Conservation (phyloP, 2,113 vertebrate species). For the Lampris incognitus region DNA sequence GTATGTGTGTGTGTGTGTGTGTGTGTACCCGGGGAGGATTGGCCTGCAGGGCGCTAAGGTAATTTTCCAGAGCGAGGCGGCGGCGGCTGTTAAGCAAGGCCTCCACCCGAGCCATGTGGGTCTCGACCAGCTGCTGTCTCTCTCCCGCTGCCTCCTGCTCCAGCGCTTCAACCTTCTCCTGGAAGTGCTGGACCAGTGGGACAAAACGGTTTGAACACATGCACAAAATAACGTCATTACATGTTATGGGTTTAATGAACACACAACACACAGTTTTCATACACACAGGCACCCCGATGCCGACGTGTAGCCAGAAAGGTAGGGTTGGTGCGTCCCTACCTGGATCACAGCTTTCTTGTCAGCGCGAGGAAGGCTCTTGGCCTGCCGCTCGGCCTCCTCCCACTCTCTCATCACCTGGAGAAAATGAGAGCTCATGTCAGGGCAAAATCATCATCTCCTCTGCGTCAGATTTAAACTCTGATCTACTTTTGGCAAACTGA, state of each 20-base stretch:
- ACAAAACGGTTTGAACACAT: not conserved
- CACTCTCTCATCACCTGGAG: constrained; percentile 96
- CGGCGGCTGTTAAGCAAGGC: constrained; percentile 93
- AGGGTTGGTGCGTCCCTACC: constrained; percentile 74
- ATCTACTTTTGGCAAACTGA: not conserved
- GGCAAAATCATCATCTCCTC: not conserved
- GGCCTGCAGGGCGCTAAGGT: constrained; percentile 90
- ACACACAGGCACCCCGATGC: not conserved
- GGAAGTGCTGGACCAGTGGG: constrained; percentile 87
- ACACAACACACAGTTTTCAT: not conserved
- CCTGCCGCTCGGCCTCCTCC: constrained; percentile 95
- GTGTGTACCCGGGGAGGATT: constrained; percentile 87
- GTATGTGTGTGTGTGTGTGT: constrained; percentile 7
- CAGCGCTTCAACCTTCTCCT: constrained; percentile 93
- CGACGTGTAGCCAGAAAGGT: not conserved
- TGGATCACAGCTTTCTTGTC: constrained; percentile 96
- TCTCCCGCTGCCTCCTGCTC: constrained; percentile 96
- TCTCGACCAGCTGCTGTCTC: constrained; percentile 97
- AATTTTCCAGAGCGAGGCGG: constrained; percentile 93
- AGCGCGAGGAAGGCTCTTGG: constrained; percentile 93
- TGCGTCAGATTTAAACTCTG: not conserved
- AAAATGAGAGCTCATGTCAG: constrained; percentile 7
- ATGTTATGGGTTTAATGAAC: not conserved
- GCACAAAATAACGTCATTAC: not conserved
- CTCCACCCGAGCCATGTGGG: constrained; percentile 95